Evolutionary conservation across 2,113 vertebrate genomes (phyloP).

Genomic region (Mandrillus leucophaeus): DNA sequence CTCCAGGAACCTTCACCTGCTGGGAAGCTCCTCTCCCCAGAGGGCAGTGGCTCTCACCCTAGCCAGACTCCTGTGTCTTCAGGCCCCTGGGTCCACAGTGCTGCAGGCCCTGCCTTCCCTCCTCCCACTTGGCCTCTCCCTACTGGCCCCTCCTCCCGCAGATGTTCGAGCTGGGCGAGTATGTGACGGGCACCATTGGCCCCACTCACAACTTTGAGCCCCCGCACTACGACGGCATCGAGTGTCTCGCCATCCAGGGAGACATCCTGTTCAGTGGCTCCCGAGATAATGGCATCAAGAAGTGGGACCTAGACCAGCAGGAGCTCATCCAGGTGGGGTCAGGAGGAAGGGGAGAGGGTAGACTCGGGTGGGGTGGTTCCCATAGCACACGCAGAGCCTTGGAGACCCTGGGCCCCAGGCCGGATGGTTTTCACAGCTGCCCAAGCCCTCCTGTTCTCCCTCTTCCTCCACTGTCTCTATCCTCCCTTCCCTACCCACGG

Average conservation of each 20-base stretch:
- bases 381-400: neutral
- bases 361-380: fast-evolving
- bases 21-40: neutral
- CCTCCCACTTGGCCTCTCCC: neutral
- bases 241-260: constrained; percentile 94
- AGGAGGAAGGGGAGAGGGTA: neutral
- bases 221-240: constrained; percentile 97
- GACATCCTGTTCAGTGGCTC: constrained; percentile 95
- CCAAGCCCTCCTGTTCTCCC: too few relatives aligned
- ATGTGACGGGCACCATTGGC: constrained; percentile 89
- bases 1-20: neutral
- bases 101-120: neutral
- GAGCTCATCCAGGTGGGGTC: constrained; percentile 93
- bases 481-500: too few relatives aligned
- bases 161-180: constrained; percentile 94
- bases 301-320: constrained; percentile 97
- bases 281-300: constrained; percentile 97
- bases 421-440: neutral
- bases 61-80: neutral
- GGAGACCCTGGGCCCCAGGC: neutral
- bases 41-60: neutral
- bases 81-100: neutral
- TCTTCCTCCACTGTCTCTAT: too few relatives aligned
- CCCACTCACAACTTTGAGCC: constrained; percentile 98
- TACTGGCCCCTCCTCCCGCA: constrained; percentile 47